Evolutionary conservation across 2,888 invertebrate genomes (phyloP).

Genomic region (Conus canariensis): DNA sequence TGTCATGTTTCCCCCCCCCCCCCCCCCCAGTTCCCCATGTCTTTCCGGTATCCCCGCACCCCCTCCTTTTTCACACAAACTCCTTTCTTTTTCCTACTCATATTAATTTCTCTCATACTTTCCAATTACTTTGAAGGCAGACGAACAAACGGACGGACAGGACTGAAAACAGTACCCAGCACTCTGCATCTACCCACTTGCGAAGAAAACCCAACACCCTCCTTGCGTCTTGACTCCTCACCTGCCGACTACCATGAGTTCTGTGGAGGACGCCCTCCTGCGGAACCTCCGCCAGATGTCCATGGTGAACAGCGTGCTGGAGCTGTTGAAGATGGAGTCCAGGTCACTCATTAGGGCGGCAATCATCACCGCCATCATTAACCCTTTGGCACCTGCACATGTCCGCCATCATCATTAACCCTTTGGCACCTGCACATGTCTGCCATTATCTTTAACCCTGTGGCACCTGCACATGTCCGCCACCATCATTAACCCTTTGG

Average conservation of each 20-base stretch:
- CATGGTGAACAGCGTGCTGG: slow-evolving; percentile 76
- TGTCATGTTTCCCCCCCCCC: too few species aligned
- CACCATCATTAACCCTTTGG: background rate
- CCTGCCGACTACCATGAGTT: slow-evolving; percentile 69
- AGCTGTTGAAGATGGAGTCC: slow-evolving; percentile 81
- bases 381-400: slow-evolving; percentile 69
- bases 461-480: slow-evolving; percentile 60
- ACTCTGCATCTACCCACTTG: too few species aligned
- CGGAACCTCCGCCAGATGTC: slow-evolving; percentile 49
- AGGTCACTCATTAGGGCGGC: slow-evolving; percentile 81
- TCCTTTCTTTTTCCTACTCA: too few species aligned
- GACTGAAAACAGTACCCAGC: too few species aligned
- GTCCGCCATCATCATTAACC: background rate
- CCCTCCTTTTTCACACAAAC: too few species aligned
- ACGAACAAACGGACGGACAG: too few species aligned
- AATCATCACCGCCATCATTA: slow-evolving; percentile 81
- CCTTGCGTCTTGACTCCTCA: too few species aligned
- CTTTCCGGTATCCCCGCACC: too few species aligned
- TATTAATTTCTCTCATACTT: too few species aligned
- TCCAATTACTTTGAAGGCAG: too few species aligned
- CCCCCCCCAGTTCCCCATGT: too few species aligned
- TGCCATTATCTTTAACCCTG: slow-evolving; percentile 80
- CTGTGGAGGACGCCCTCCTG: slow-evolving; percentile 47
- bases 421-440: slow-evolving; percentile 53
- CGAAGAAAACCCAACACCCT: too few species aligned